A percentile compares a stretch with the other conserved stretches of the same genome.
Conservation (phyloP, 2,113 vertebrate species). For the Etia nguti region DNA sequence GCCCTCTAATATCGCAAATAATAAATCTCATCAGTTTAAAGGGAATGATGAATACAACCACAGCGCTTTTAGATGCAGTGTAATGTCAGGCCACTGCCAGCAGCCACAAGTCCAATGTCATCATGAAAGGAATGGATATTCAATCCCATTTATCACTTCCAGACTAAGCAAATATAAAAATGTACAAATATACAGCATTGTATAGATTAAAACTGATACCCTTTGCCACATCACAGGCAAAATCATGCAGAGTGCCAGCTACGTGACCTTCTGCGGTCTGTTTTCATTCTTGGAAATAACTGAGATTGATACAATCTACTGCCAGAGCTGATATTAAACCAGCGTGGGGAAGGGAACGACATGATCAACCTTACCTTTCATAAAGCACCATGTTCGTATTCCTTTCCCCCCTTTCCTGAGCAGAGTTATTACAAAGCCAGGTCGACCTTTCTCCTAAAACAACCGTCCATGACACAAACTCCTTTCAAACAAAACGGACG, state of each 20-base stretch:
- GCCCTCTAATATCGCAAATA: neutral
- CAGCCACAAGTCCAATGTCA: conserved; percentile 12
- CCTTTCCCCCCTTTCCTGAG: conserved; percentile 30
- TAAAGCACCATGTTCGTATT: conserved; percentile 72
- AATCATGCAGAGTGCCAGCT: neutral
- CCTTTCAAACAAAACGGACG: conserved; percentile 14
- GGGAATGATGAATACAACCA: neutral
- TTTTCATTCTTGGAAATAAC: conserved; percentile 29
- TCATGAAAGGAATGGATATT: neutral
- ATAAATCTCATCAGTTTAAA: neutral
- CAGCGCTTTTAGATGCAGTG: neutral
- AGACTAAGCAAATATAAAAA: neutral
- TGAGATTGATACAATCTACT: conserved; percentile 35
- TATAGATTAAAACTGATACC: conserved; percentile 16
- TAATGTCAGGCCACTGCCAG: neutral
- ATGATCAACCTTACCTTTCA: conserved; percentile 78
- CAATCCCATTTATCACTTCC: conserved; percentile 14
- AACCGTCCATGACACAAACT: neutral
- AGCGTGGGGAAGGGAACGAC: neutral
- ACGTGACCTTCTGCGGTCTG: conserved; percentile 21
- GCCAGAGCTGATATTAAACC: conserved; percentile 27
- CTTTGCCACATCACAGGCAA: neutral
- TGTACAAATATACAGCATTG: neutral
- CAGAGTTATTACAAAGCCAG: conserved; percentile 14
- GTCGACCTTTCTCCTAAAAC: neutral